phyloP scores from a whole-genome alignment of 2,797 vertebrate genomes.

The Harpagifer antarcticus region DNA sequence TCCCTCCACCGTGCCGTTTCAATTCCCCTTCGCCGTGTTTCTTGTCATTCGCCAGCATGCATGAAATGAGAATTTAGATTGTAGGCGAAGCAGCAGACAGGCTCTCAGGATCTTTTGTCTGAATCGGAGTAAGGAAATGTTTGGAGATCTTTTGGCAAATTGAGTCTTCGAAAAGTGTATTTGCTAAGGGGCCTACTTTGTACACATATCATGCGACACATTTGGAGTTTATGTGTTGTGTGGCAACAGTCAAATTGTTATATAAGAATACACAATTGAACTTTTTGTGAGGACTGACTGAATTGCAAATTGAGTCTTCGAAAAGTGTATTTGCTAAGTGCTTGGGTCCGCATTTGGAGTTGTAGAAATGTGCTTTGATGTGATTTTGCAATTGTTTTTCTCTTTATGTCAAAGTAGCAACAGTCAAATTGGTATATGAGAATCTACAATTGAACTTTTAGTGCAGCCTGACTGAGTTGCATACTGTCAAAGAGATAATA shows the following conservation, averaged over 20 bases:
- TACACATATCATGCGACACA: not conserved
- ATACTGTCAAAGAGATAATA: slow-evolving; percentile 62
- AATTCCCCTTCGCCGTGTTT: slow-evolving; percentile 43
- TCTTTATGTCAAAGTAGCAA: not conserved
- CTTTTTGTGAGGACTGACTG: slow-evolving; percentile 22
- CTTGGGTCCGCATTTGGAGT: not conserved
- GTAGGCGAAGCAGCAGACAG: slow-evolving; percentile 3
- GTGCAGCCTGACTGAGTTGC: slow-evolving; percentile 37
- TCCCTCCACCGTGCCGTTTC: slow-evolving; percentile 52
- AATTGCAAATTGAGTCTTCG: slow-evolving; percentile 19
- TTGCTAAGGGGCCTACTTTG: no score
- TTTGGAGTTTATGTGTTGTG: not conserved
- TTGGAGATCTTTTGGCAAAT: not conserved
- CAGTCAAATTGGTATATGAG: slow-evolving; percentile 1
- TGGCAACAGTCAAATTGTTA: not conserved
- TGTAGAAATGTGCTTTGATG: no score
- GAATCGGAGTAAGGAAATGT: slow-evolving; percentile 10
- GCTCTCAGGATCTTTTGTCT: not conserved
- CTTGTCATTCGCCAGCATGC: slow-evolving; percentile 36
- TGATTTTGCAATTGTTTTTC: not conserved
- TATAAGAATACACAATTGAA: slow-evolving; percentile 4
- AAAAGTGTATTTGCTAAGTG: not conserved
- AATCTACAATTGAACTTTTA: slow-evolving; percentile 12
- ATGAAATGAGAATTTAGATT: slow-evolving; percentile 62
- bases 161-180: no score